A percentile compares a stretch with the other conserved stretches of the same genome.
phyloP scores from a whole-genome alignment of 2,888 invertebrate species.

The Drosophila mettleri region DNA sequence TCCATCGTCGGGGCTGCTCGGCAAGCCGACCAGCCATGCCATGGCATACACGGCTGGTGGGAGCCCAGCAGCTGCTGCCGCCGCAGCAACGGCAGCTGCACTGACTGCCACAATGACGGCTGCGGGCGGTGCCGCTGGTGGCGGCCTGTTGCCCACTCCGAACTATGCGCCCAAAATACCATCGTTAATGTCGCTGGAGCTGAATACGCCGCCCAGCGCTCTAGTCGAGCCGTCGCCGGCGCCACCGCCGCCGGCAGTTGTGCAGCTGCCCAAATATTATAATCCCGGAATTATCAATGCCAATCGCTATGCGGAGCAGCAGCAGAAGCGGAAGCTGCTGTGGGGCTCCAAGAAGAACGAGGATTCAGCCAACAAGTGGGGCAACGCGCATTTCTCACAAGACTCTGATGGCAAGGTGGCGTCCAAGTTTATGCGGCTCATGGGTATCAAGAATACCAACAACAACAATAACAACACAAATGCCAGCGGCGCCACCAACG shows the following conservation, averaged over 20 bases:
- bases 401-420: slow-evolving; percentile 96
- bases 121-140: slow-evolving; percentile 20
- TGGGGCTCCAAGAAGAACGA: slow-evolving; percentile 92
- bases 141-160: slow-evolving; percentile 66
- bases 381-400: slow-evolving; percentile 93
- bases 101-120: slow-evolving; percentile 31
- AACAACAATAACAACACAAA: slow-evolving; percentile 15
- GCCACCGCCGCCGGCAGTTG: slow-evolving; percentile 46
- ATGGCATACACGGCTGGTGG: slow-evolving; percentile 5
- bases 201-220: slow-evolving; percentile 44
- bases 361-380: slow-evolving; percentile 88
- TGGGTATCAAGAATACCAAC: slow-evolving; percentile 90
- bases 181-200: slow-evolving; percentile 74
- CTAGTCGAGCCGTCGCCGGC: slow-evolving; percentile 32
- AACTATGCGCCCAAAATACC: slow-evolving; percentile 69
- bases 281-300: slow-evolving; percentile 91
- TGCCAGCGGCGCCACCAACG: slow-evolving; percentile 22
- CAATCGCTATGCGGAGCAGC: slow-evolving; percentile 93
- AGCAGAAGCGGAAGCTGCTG: slow-evolving; percentile 95
- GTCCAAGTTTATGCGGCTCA: slow-evolving; percentile 97
- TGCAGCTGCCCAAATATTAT: slow-evolving; percentile 89
- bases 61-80: slow-evolving; percentile 15
- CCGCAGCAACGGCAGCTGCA: slow-evolving; percentile 10
- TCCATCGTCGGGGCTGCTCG: slow-evolving; percentile 10
- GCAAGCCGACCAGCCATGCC: slow-evolving; percentile 14